Base-by-base conservation (phyloP, 2,888 invertebrate genomes). In the Dusona sp. region DNA sequence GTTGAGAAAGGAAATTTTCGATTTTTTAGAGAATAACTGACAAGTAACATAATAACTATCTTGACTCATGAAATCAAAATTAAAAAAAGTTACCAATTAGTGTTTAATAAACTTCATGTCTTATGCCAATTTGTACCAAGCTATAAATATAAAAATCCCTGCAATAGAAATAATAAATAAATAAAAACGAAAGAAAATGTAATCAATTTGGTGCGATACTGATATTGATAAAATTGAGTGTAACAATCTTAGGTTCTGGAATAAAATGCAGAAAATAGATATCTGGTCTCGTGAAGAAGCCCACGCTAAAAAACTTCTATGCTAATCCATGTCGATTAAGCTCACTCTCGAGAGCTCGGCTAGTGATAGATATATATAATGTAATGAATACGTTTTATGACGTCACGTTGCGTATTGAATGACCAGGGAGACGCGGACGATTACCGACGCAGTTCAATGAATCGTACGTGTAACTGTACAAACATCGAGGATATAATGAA, bases 371-470 rank as follows among this genome's bases (percentile, higher is more conserved):
- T 64, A 42, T 13, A 19, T 25, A 54, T 25, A 16, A 36, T 36
- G 64, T 83, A 86, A 81, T 70, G 74, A 83, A 72, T 84, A 68
- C 74, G 81, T 82, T 57, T 45, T 36, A 72, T 82, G 86, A 87
- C 81, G 81, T 84, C 84, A 84, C 54, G 33, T 25, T 73, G 82
- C 51, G 82, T 48, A 36, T 87, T 84, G 84, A 87, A 84, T 84
- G 86, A 82, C 79, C 78, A 57, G 70, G 45, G 70, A 33, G 65
- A 19, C 33, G 57, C 33, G 61, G 84, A 84, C 81, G 78, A 82
- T 84, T 84, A 87, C 84, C 84, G 77, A 81, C 68, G 85, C 81
- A 81, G 88, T 88, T 88, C 86, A 88, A 87, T 88, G 87, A 87
- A 88, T 85, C 85, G 83, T 64, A 74, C 78, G 51, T n/a, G 78